These are phyloP conservation scores for Penaeus chinensis DNA, from an alignment of 1,140 invertebrate species.

Conservation along the genomic window DNA sequence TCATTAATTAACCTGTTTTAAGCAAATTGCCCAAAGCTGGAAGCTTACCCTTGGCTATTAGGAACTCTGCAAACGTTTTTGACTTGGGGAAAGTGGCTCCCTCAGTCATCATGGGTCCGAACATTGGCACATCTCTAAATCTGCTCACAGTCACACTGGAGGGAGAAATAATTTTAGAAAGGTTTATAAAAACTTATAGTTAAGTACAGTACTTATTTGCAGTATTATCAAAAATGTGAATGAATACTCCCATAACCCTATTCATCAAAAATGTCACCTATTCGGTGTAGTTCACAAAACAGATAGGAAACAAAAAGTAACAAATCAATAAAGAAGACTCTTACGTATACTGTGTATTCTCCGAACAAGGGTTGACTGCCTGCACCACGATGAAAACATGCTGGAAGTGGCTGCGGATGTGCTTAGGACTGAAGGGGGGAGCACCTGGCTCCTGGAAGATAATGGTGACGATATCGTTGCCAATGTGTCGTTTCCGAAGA, in stretches of 20 bases:
- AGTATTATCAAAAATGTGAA: no score
- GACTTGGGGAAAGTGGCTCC: conserved; percentile 87
- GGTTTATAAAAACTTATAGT: not conserved
- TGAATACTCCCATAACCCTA: no score
- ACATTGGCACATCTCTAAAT: conserved; percentile 94
- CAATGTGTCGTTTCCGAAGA: conserved; percentile 90
- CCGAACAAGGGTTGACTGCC: conserved; percentile 90
- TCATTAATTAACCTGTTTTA: not conserved
- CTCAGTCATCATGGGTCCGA: conserved; percentile 91
- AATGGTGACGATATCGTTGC: conserved; percentile 96
- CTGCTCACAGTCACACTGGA: conserved; percentile 88
- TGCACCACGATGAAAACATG: conserved; percentile 97
- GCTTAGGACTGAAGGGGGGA: conserved; percentile 89
- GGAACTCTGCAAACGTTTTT: conserved; percentile 90
- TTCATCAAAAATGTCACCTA: not conserved
- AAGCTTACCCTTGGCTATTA: conserved; percentile 84
- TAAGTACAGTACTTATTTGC: not conserved
- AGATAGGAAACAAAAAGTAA: not conserved
- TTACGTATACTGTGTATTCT: conserved; percentile 85
- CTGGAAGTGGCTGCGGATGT: conserved; percentile 95
- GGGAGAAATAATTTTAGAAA: conserved; percentile 43
- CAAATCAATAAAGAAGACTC: conserved; percentile 34
- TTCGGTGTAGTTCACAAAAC: not conserved
- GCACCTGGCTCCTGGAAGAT: conserved; percentile 95
- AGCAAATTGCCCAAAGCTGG: not conserved